Base-by-base conservation (phyloP, 1,140 invertebrate species). In the Elymnias hypermnestra region DNA sequence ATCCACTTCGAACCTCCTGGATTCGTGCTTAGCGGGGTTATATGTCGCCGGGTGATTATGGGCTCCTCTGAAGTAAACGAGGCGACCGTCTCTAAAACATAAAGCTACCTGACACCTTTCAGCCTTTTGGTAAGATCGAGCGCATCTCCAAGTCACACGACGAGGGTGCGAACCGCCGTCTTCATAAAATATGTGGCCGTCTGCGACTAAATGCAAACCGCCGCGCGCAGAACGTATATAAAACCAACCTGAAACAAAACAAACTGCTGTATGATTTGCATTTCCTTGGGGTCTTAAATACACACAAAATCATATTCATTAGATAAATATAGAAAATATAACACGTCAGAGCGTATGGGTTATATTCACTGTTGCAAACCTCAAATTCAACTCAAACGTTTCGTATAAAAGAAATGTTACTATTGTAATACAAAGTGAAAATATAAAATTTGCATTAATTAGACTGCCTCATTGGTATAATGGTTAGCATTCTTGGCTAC, bases 181-280 rank as follows among this genome's bases (percentile, higher is more conserved):
- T 57, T 86, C 85, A 49, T 87, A 86, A 54, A 86, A 87, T 43
- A 87, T 87, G 47, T 86, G 81, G 1, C 83, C 83, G 41, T 78
- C 76, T 0, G 81, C 85, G 2, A 87, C 85, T 8, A 86, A 57
- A 36, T 86, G 85, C 26, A 86, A 58, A 0, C 82, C 82, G 4
- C 83, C 82, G 15, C 83, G 81, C 23, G 83, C 81, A 19, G 85
- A 87, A 3, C 79, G 63, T 25, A 87, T 87, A 53, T 87, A 87
- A 71, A 87, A 87, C 85, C 85, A 87, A 3, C 79, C 83, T 85
- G 75, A 9, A 77, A 76, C 55, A 59, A 72, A 36, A 37, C 31
- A 61, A 48, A 51, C 31, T 10, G 33, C 33, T 36, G 19, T 36
- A 36, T 36, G 33, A 36, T 36, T 36, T 36, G 33, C 13, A 17